Conservation (phyloP, 2,888 invertebrate species). For the Caenorhabditis sp. region DNA sequence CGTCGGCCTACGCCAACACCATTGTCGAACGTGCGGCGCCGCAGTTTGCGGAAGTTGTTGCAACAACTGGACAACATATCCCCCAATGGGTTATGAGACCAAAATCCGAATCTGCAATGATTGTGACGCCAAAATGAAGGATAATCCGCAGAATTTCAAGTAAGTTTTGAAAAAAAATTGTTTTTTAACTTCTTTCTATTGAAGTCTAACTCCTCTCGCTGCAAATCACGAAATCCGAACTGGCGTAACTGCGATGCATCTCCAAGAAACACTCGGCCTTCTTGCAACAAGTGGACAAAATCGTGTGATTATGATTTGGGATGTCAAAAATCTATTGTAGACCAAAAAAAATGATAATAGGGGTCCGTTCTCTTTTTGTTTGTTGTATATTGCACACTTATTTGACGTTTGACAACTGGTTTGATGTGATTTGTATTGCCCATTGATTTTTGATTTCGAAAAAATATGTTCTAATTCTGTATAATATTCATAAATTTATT, state of each 20-base stretch:
- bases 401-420: too few species aligned
- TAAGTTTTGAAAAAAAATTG: slow-evolving; percentile 28
- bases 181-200: slow-evolving; percentile 70
- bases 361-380: too few species aligned
- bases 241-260: slow-evolving; percentile 82
- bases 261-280: slow-evolving; percentile 88
- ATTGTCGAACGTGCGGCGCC: slow-evolving; percentile 82
- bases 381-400: too few species aligned
- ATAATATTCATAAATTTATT: too few species aligned
- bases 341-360: not conserved
- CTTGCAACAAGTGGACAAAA: slow-evolving; percentile 93
- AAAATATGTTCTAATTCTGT: too few species aligned
- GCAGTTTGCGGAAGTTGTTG: slow-evolving; percentile 94
- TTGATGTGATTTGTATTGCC: too few species aligned
- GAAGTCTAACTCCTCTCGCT: slow-evolving; percentile 89
- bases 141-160: slow-evolving; percentile 66
- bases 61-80: slow-evolving; percentile 85
- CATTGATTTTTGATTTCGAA: too few species aligned
- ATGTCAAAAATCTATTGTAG: slow-evolving; percentile 45
- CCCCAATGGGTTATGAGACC: slow-evolving; percentile 96
- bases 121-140: slow-evolving; percentile 77
- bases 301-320: slow-evolving; percentile 83
- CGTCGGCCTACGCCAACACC: slow-evolving; percentile 74
- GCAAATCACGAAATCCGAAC: slow-evolving; percentile 95
- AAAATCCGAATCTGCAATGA: slow-evolving; percentile 93